Base-by-base conservation (phyloP, 2,797 vertebrate species). In the Arnoldichthys spilopterus region DNA sequence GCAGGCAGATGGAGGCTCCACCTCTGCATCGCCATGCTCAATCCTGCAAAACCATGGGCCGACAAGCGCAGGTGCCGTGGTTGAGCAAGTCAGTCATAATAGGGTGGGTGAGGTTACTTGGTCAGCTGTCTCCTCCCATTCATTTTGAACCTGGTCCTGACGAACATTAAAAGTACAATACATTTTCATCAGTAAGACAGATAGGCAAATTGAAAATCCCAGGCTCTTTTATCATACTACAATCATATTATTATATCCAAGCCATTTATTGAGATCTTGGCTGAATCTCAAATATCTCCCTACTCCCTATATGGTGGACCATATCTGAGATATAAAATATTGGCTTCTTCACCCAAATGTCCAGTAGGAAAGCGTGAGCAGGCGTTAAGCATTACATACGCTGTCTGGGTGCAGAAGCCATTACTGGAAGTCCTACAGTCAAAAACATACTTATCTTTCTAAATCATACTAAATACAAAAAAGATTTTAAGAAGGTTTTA, bases 41-140 rank as follows among this genome's bases (percentile, higher is more conserved):
- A 54, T 93, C 61, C 85, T 95, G 73, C 93, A 91, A 69, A 87
- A 88, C 12, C 86, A 94, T 0, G 78, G 91, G 74, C 85, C 93
- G 24, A 86, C 93, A 79, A 90, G 86, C 68, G 84, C 92, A 70
- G 96, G 97, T 62, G 84, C 84, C 0, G 90, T 91, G 66, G 87
- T 92, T 30, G 95, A 96, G 78, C 89, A 89, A 2, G 66, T 91
- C 1, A 73, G 87, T 68, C 92, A 95, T 15, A 77, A 90, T 62
- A 93, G 94, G 85, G 90, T 92, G 24, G 89, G 94, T 0, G 94
- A 94, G 75, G 86, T 94, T 0, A 87, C 84, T 0, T 98, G 97
- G 97, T 88, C 94, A 0, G 76, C 94, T 4, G 93, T 93, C 82
- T 87, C 92, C 81, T 90, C 95, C 6, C 95, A 95, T 71, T 94